Base-by-base conservation (phyloP, 2,888 invertebrate genomes). In the Ornithoptera alexandrae region DNA sequence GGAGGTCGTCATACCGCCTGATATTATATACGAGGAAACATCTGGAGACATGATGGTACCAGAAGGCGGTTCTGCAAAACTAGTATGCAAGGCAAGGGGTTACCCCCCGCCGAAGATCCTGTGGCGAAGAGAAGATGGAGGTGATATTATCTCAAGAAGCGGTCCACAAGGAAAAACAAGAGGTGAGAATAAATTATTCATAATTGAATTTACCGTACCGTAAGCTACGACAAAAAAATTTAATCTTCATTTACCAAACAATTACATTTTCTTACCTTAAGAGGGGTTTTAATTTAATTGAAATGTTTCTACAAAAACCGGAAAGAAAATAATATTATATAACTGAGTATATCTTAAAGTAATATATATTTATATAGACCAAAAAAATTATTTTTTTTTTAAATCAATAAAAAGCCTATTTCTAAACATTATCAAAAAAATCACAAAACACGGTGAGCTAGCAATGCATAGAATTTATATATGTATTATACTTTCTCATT, bases 21-120 rank as follows among this genome's bases (percentile, higher is more conserved):
- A 97, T 83, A 97, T 97, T 76, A 93, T 97, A 78, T 96, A 96
- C 82, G 97, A 97, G 82, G 97, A 97, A 84, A 97, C 97, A 15
- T 97, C 97, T 65, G 97, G 97, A 18, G 98, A 98, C 84, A 95
- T 98, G 94, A 97, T 97, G 96, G 97, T 98, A 68, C 97, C 97
- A n/a, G 97, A 97, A 90, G 97, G 97, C 66, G 97, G 97, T 57
- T 95, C 97, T 8, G 97, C 97, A 0, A 97, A 97, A 85, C 92
- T 97, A 76, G 95, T 97, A 72, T 97, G 97, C 89, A 96, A 96
- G 84, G 97, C 97, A 1, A 94, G 96, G 71, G 97, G 97, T 6
- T 96, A 95, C 81, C 97, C 97, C 15, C 95, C 96, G 75, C 97
- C 97, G 0, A 95, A 95, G 80, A 97, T 98, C 77, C 94, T 95